These are phyloP conservation scores for Ichneumon xanthorius DNA, from an alignment of 2,888 invertebrate genomes.

Conservation along the genomic window DNA sequence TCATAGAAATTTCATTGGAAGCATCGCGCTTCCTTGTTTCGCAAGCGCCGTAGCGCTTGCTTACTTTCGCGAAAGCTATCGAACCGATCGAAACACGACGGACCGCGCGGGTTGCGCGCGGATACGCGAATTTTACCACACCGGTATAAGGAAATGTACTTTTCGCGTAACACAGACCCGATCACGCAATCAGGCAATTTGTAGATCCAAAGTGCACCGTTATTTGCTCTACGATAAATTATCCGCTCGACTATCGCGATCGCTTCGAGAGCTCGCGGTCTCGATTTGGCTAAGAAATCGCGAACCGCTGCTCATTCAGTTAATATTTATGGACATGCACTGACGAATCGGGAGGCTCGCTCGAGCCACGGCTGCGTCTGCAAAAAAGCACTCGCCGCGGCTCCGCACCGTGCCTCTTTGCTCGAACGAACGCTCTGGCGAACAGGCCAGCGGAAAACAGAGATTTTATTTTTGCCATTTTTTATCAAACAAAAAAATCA, in stretches of 20 bases:
- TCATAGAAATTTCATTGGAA: conserved; percentile 18
- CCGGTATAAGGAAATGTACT: conserved; percentile 1
- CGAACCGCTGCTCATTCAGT: neutral
- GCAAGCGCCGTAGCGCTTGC: neutral
- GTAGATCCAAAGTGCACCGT: neutral
- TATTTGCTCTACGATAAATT: neutral
- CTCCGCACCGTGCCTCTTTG: neutral
- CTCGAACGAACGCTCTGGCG: neutral
- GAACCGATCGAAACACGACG: conserved; percentile 33
- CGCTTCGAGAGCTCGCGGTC: neutral
- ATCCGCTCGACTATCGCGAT: neutral
- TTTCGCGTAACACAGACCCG: neutral
- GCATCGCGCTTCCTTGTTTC: conserved; percentile 50
- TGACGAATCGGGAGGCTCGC: neutral
- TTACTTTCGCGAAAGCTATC: conserved; percentile 45
- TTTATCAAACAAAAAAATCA: no score
- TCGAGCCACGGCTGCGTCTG: neutral
- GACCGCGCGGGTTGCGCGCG: neutral
- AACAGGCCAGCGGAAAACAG: no score
- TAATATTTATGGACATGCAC: neutral
- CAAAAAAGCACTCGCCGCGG: neutral
- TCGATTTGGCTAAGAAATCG: neutral
- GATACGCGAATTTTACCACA: conserved; percentile 4
- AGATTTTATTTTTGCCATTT: no score
- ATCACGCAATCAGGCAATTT: conserved; percentile 3